A percentile compares a stretch with the other conserved stretches of the same genome.
Evolutionary conservation across 2,113 vertebrate species (phyloP).

Genomic region (Heterochromis multidens): DNA sequence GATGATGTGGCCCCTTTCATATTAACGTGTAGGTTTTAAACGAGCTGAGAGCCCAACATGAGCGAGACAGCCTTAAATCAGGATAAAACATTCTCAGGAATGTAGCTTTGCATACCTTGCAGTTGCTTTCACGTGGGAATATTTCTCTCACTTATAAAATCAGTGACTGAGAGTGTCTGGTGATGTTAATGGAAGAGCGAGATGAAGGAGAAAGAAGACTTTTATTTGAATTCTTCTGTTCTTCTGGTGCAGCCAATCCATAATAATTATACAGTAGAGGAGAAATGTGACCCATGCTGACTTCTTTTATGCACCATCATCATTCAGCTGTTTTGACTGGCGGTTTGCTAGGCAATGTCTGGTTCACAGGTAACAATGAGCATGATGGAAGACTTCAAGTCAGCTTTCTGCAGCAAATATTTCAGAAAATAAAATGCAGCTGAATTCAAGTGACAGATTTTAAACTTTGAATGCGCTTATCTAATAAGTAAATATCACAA

Average conservation of each 20-base stretch:
- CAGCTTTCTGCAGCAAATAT: background rate
- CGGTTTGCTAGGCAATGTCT: background rate
- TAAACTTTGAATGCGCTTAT: background rate
- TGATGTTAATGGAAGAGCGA: slow-evolving; percentile 49
- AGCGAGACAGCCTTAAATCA: slow-evolving; percentile 40
- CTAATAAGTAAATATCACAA: slow-evolving; percentile 1
- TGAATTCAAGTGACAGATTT: background rate
- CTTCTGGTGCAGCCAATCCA: slow-evolving; percentile 5
- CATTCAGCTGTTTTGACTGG: slow-evolving; percentile 36
- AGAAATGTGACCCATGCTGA: slow-evolving; percentile 9
- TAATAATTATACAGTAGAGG: slow-evolving; percentile 3
- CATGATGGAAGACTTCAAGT: background rate
- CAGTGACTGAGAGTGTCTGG: slow-evolving; percentile 37
- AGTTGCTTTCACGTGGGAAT: slow-evolving; percentile 56
- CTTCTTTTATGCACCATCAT: slow-evolving; percentile 25
- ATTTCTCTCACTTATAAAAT: slow-evolving; percentile 64
- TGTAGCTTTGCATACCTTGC: slow-evolving; percentile 56
- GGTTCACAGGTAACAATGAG: background rate
- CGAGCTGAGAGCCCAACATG: background rate
- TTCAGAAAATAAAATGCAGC: background rate
- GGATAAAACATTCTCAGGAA: slow-evolving; percentile 48
- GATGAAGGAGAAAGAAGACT: slow-evolving; percentile 23
- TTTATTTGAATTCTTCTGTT: slow-evolving; percentile 50
- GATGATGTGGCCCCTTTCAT: slow-evolving; percentile 21
- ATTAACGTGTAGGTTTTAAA: slow-evolving; percentile 19